Evolutionary conservation across 2,797 vertebrate genomes (phyloP).

Genomic region (Simalia tracyae): DNA sequence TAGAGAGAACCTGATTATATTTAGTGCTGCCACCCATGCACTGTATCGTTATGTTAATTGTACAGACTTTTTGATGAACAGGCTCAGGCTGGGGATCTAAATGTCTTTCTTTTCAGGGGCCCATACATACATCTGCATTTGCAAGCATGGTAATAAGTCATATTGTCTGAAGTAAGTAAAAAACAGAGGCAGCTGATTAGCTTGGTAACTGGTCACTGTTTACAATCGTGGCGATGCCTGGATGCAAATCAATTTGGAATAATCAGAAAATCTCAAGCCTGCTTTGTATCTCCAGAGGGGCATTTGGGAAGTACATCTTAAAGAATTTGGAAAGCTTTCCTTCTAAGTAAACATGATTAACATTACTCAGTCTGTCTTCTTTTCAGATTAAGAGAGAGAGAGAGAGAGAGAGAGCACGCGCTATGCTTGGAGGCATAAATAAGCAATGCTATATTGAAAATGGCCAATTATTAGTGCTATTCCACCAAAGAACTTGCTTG

Average conservation of each 20-base stretch:
- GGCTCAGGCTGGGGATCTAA: neutral
- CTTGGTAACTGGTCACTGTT: constrained; percentile 1
- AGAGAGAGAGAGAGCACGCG: neutral
- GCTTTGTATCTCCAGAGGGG: neutral
- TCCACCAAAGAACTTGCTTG: too few species aligned
- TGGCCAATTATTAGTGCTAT: neutral
- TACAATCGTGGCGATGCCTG: constrained; percentile 1
- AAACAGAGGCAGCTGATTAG: neutral
- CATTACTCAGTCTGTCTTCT: neutral
- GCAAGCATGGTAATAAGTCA: neutral
- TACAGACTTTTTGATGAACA: neutral
- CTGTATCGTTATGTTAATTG: neutral
- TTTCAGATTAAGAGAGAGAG: neutral
- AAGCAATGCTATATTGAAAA: neutral
- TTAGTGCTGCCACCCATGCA: neutral
- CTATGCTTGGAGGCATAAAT: neutral
- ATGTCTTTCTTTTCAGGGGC: neutral
- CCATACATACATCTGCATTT: neutral
- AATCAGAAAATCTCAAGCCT: constrained; percentile 3
- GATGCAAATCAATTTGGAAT: constrained; percentile 3
- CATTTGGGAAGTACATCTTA: neutral
- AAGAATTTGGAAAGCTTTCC: neutral
- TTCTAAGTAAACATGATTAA: neutral
- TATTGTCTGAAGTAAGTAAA: neutral
- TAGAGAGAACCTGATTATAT: neutral